Evolutionary conservation across 2,797 vertebrate genomes (phyloP), one percentile per base, ranked within the genome.

Genomic region (Pipistrellus kuhlii): DNA sequence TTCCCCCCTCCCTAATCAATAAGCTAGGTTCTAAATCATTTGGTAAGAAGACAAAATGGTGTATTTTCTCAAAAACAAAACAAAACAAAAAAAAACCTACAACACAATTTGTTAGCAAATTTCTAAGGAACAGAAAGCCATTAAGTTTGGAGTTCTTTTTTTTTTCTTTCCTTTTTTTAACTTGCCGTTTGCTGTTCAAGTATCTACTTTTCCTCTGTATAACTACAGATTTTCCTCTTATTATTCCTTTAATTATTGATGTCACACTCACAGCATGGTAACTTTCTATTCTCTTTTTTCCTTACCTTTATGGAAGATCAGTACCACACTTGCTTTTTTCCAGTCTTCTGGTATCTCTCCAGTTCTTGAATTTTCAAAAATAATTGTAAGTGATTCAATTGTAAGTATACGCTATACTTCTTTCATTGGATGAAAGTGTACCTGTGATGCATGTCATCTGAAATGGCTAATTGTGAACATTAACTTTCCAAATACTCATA

Each of bases 331-430:
- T 97, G 97, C 97, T 97, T 97, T 97, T 97, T 97, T 97, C 97
- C 97, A 97, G 97, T 97, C 97, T 95, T 97, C 97, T 97, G 97
- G 97, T 97, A 97, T 97, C 97, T 97, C 97, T 97, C 97, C 97
- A 97, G 97, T 97, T 97, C 97, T 97, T 97, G 97, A 97, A 96
- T 97, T 97, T 97, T 97, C 97, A 97, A 97, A 97, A 97, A 97
- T 97, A 97, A 97, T 97, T 97, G 97, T 97, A 97, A 97, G 97
- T 97, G 95, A 95, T 97, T 94, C 76, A 97, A 96, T 97, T 97
- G 97, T 97, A 97, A 97, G 97, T 97, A 97, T 97, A 69, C 73
- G 44, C 85, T 97, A 93, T 97, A 90, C 94, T 97, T 96, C 91
- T 97, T 94, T 97, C 77, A 88, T 93, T 97, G 95, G 94, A 75